These are phyloP conservation scores for Archegozetes longisetosus DNA, from an alignment of 1,140 invertebrate species.

Conservation along the genomic window DNA sequence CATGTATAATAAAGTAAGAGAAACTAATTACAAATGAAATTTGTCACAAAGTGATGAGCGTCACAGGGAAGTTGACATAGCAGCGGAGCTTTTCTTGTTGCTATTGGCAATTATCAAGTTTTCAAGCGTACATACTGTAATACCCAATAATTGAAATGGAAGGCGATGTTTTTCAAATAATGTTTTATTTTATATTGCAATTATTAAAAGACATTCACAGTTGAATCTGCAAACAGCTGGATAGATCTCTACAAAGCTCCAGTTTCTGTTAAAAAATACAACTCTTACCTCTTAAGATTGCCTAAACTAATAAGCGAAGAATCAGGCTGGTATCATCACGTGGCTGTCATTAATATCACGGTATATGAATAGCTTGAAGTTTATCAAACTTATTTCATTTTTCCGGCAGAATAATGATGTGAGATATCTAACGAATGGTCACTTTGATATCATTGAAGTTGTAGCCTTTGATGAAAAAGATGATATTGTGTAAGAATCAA, in stretches of 20 bases:
- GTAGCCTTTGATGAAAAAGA: slow-evolving; percentile 52
- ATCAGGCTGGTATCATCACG: slow-evolving; percentile 1
- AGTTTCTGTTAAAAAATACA: not conserved
- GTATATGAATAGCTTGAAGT: not conserved
- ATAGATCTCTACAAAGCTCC: slow-evolving; percentile 4
- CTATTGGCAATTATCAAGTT: too few species aligned
- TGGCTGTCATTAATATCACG: slow-evolving; percentile 1
- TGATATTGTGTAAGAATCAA: slow-evolving; percentile 44
- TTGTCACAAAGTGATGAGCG: too few species aligned
- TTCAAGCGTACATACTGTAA: too few species aligned
- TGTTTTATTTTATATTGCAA: too few species aligned
- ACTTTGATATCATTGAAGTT: slow-evolving; percentile 59
- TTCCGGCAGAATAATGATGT: not conserved
- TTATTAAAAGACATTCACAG: not conserved
- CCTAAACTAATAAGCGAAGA: not conserved
- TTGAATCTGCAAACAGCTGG: not conserved
- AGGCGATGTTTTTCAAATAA: too few species aligned
- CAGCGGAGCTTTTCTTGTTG: too few species aligned
- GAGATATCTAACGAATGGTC: slow-evolving; percentile 47
- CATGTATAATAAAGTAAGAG: too few species aligned
- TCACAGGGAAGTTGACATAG: too few species aligned
- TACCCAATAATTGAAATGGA: too few species aligned
- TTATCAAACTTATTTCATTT: not conserved
- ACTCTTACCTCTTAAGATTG: not conserved
- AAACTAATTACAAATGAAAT: too few species aligned